Conservation (phyloP, 2,797 vertebrate species). For the Sebastes alutus region DNA sequence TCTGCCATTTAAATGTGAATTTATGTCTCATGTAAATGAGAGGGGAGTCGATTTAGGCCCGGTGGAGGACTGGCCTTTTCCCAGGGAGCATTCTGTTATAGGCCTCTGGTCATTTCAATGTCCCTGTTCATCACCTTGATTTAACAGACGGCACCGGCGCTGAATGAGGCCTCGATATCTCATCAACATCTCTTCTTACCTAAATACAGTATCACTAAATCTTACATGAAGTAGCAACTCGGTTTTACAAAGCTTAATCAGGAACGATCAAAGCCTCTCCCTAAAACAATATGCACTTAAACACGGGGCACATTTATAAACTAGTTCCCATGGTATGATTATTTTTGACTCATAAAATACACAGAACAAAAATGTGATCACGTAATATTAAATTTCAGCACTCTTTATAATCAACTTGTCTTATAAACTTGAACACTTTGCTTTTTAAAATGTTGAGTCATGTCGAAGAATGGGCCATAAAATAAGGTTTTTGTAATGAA, state of each 20-base stretch:
- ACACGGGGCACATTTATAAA: background rate
- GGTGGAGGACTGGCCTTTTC: slow-evolving; percentile 86
- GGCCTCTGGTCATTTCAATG: slow-evolving; percentile 60
- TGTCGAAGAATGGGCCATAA: background rate
- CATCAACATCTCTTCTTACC: slow-evolving; percentile 7
- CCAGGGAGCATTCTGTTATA: slow-evolving; percentile 74
- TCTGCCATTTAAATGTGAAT: slow-evolving; percentile 80
- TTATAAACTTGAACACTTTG: background rate
- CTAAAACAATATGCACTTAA: background rate
- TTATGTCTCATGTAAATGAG: slow-evolving; percentile 83
- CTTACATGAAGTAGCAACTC: background rate
- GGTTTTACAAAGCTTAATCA: background rate
- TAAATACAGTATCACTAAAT: background rate
- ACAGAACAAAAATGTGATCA: background rate
- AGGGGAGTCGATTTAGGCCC: slow-evolving; percentile 77
- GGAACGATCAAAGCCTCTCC: background rate
- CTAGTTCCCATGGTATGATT: background rate
- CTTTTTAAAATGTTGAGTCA: background rate
- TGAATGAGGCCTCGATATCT: slow-evolving; percentile 20
- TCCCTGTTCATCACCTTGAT: slow-evolving; percentile 59
- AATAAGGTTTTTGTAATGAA: background rate
- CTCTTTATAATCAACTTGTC: background rate
- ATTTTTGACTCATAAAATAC: background rate
- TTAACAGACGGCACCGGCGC: slow-evolving; percentile 7
- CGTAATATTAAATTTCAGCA: background rate